Conservation (phyloP, 2,888 invertebrate genomes). For the Argyresthia goedartella region DNA sequence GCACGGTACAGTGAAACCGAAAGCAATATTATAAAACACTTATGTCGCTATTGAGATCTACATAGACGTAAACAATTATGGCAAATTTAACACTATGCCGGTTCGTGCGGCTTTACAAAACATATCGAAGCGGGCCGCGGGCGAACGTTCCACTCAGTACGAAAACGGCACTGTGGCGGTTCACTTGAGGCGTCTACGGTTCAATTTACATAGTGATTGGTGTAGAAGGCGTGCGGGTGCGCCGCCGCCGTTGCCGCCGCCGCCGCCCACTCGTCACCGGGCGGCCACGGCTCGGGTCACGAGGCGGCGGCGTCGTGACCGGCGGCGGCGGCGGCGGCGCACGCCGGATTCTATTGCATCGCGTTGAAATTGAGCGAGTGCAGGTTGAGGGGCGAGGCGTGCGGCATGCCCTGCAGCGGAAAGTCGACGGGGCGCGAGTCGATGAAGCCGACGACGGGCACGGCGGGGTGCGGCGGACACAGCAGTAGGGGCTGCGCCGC, state of each 20-base stretch:
- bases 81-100: too few species aligned
- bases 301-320: constrained; percentile 41
- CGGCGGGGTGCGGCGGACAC: constrained; percentile 75
- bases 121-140: too few species aligned
- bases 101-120: too few species aligned
- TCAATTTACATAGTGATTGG: constrained; percentile 1
- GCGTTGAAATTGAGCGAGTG: constrained; percentile 83
- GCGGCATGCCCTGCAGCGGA: constrained; percentile 73
- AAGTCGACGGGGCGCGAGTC: constrained; percentile 81
- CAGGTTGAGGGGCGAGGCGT: constrained; percentile 76
- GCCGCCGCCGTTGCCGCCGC: constrained; percentile 11
- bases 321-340: constrained; percentile 36
- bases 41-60: too few species aligned
- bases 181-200: too few species aligned
- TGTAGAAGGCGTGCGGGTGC: constrained; percentile 7
- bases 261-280: constrained; percentile 19
- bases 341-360: constrained; percentile 75
- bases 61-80: too few species aligned
- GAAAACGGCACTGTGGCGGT: too few species aligned
- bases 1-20: too few species aligned
- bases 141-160: too few species aligned
- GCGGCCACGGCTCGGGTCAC: constrained; percentile 50
- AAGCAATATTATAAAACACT: too few species aligned
- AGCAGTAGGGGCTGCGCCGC: constrained; percentile 59
- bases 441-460: constrained; percentile 77